These are phyloP conservation scores for Drosophila mayaguana DNA, from an alignment of 2,888 invertebrate species.

Conservation along the genomic window DNA sequence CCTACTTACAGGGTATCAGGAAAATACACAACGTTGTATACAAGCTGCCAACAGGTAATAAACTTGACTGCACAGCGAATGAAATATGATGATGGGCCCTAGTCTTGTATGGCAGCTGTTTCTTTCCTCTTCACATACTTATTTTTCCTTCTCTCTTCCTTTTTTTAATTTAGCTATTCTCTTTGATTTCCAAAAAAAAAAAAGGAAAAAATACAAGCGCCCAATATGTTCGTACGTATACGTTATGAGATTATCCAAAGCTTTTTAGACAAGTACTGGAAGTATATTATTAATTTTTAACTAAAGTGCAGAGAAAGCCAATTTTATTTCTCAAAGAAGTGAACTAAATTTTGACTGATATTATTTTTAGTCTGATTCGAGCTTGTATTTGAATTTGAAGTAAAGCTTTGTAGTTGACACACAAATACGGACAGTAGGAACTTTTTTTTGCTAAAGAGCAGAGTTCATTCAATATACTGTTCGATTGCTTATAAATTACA, in stretches of 20 bases:
- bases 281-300: background rate
- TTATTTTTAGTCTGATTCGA: background rate
- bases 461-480: no score
- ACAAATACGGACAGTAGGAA: background rate
- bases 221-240: background rate
- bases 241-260: constrained; percentile 12
- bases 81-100: constrained; percentile 23
- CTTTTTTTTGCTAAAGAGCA: no score
- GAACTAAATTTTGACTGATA: background rate
- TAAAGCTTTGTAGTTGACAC: background rate
- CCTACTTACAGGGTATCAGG: constrained; percentile 8
- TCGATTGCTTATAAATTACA: no score
- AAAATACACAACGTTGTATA: background rate
- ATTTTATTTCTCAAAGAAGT: background rate
- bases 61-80: constrained; percentile 26
- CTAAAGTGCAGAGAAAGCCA: background rate
- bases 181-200: constrained; percentile 21
- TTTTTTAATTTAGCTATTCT: constrained; percentile 31
- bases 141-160: background rate
- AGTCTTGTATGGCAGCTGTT: constrained; percentile 22
- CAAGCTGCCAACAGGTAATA: constrained; percentile 42
- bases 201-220: background rate
- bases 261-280: constrained; percentile 3
- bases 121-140: background rate
- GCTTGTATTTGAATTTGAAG: background rate